Conservation (phyloP, 35 echinoderm and acorn worm species). For the Hemicentrotus pulcherrimus region DNA sequence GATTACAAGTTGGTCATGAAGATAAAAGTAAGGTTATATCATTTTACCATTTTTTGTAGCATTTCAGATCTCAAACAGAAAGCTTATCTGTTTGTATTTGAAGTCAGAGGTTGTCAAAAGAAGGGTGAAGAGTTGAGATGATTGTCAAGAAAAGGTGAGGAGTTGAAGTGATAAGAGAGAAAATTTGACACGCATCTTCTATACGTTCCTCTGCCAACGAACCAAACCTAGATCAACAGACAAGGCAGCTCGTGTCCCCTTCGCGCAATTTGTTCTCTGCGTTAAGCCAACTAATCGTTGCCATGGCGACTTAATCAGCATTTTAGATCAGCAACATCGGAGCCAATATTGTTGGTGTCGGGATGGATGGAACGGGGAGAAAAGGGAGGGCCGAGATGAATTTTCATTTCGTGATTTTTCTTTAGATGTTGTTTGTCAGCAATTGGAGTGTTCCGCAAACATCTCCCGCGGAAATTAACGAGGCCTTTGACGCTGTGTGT, state of each 20-base stretch:
- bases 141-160: neutral
- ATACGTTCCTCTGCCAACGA: neutral
- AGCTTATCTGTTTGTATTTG: neutral
- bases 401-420: constrained; percentile 15
- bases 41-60: neutral
- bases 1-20: neutral
- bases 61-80: neutral
- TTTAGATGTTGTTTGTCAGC: neutral
- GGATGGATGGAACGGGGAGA: neutral
- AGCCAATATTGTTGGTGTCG: neutral
- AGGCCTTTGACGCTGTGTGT: neutral
- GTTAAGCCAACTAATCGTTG: constrained; percentile 2
- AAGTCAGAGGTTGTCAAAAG: neutral
- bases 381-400: neutral
- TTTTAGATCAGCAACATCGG: neutral
- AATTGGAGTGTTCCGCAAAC: constrained; percentile 16
- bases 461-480: constrained; percentile 1
- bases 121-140: neutral
- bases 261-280: neutral
- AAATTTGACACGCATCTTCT: neutral
- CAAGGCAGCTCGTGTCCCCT: neutral
- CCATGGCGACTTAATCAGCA: constrained; percentile 1
- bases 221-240: neutral
- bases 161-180: neutral
- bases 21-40: neutral